These are phyloP conservation scores for Catostylus mosaicus DNA, from an alignment of 30 jellyfish, hydroid and myxozoan species.

Conservation along the genomic window DNA sequence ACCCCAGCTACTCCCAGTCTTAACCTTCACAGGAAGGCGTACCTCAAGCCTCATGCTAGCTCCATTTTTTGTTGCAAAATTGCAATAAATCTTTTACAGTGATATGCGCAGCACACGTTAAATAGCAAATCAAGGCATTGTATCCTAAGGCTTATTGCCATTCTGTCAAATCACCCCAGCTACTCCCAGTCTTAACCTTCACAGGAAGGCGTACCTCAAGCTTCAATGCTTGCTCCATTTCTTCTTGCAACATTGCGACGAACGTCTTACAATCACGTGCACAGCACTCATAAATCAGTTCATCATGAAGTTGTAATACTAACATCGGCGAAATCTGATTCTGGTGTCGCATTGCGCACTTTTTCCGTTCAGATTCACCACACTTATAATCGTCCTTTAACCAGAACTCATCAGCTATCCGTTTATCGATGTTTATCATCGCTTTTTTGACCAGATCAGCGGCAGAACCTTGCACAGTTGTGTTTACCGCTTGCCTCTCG, in stretches of 20 bases:
- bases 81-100: constrained; percentile 30
- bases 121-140: constrained; percentile 91
- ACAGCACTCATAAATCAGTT: constrained; percentile 83
- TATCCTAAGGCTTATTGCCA: constrained; percentile 1
- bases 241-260: constrained; percentile 52
- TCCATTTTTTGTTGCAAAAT: constrained; percentile 83
- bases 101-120: constrained; percentile 60
- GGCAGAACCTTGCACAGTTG: constrained; percentile 97
- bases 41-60: constrained; percentile 78
- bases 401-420: constrained; percentile 31
- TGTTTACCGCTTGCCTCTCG: constrained; percentile 96
- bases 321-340: constrained; percentile 55
- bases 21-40: constrained; percentile 81
- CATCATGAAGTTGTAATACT: constrained; percentile 96
- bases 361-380: neutral
- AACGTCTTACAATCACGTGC: constrained; percentile 45
- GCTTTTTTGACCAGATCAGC: constrained; percentile 94
- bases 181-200: constrained; percentile 72
- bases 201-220: constrained; percentile 92
- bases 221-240: constrained; percentile 90
- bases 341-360: neutral
- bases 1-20: constrained; percentile 89
- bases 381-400: neutral
- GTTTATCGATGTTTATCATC: constrained; percentile 67
- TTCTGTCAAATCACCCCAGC: constrained; percentile 89